These are phyloP conservation scores for Caenorhabditis doughertyi DNA, from an alignment of 2,888 invertebrate species.

Conservation along the genomic window DNA sequence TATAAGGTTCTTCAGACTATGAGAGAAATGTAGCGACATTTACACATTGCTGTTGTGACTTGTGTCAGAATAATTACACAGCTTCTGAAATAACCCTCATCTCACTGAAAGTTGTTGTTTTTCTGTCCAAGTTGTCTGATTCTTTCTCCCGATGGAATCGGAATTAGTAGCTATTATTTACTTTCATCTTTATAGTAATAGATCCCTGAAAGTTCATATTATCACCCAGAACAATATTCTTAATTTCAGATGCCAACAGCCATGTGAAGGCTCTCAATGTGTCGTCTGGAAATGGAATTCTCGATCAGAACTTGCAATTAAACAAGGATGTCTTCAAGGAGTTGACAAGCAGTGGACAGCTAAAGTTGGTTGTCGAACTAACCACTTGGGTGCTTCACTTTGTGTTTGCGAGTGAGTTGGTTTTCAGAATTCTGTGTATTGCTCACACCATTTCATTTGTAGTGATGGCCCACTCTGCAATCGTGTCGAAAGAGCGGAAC, in stretches of 20 bases:
- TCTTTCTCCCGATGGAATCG: too few species aligned
- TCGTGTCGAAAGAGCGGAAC: conserved; percentile 67
- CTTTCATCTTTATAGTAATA: too few species aligned
- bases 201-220: background rate
- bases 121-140: too few species aligned
- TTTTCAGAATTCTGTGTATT: background rate
- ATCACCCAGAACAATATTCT: background rate
- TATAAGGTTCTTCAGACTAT: too few species aligned
- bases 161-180: too few species aligned
- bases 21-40: too few species aligned
- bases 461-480: conserved; percentile 68
- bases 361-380: conserved; percentile 74
- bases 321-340: conserved; percentile 75
- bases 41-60: too few species aligned
- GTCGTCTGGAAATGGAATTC: conserved; percentile 72
- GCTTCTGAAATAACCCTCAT: too few species aligned
- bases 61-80: too few species aligned
- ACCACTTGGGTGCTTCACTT: conserved; percentile 73
- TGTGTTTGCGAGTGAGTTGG: conserved; percentile 76
- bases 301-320: conserved; percentile 61
- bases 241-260: conserved; percentile 61
- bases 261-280: conserved; percentile 69
- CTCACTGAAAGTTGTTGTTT: too few species aligned
- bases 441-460: conserved; percentile 3
- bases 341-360: conserved; percentile 70